Evolutionary conservation across 1,140 invertebrate genomes (phyloP), one percentile per base, ranked within the genome.

Genomic region (Lineus longissimus): DNA sequence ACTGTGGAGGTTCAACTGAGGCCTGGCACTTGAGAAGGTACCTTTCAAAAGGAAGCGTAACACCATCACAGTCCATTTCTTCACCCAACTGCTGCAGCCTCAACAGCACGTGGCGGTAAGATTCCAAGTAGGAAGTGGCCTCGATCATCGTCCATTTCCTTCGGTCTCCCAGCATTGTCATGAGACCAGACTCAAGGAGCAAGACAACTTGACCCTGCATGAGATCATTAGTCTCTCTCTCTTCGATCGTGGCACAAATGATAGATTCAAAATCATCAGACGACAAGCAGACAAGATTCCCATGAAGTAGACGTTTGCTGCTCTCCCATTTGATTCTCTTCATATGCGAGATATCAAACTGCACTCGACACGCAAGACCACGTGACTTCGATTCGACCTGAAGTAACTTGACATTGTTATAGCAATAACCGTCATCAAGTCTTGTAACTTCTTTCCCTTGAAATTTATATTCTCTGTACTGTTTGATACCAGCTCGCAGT

Each of bases 201-300:
- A 57, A 70, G 19, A 73, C 78, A 75, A 88, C 83, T 72, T 75
- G 80, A 59, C 86, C 86, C 36, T 84, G 43, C 51, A 62, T 59
- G n/a, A 79, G 47, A 41, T 77, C 67, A 33, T 84, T 73, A 0
- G 68, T 29, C 36, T 87, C 80, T 47, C 86, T 77, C 31, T 87
- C 81, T 1, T 81, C 70, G 40, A 90, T 85, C 0, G 84, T 86
- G n/a, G 84, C 88, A 58, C 90, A 84, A 43, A 89, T 76, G 30
- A 89, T 78, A 45, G 82, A 84, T 40, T 82, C 75, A 73, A 90
- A 91, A 47, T 87, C 82, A 70, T 88, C 84, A 2, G 68, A 80
- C 0, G 87, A 87, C 30, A 91, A 85, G 59, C 87, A 84, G 0
- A 91, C 65, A n/a, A 91, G 76, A 0, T 87, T 86, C 0, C 89